These are phyloP conservation scores for Arrhopalites spinosus DNA, from an alignment of 2,888 invertebrate genomes.

Conservation along the genomic window DNA sequence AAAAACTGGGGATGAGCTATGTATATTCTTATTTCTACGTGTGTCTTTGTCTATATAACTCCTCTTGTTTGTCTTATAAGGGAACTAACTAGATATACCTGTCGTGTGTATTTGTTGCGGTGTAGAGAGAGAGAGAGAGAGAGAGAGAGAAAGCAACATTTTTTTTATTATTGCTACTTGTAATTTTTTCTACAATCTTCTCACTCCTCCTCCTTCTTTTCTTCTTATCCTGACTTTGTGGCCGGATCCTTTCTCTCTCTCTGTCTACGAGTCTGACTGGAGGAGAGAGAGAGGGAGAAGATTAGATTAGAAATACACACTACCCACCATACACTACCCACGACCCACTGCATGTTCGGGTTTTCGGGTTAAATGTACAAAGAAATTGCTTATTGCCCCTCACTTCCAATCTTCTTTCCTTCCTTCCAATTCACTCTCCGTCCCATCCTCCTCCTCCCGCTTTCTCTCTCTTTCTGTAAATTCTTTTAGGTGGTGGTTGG, in stretches of 20 bases:
- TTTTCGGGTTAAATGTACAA: conserved; percentile 2
- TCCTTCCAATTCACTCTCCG: neutral
- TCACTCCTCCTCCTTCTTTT: neutral
- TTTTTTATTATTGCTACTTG: no score
- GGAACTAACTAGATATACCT: neutral
- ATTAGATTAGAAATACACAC: conserved; percentile 1
- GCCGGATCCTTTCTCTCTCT: neutral
- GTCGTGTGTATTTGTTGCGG: neutral
- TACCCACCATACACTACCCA: no score
- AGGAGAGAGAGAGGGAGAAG: neutral
- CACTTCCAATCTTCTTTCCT: neutral
- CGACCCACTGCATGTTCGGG: neutral
- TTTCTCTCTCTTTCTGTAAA: neutral
- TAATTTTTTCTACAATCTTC: neutral
- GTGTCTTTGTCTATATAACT: neutral
- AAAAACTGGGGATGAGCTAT: neutral
- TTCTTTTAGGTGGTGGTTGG: neutral
- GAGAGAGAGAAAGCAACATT: neutral
- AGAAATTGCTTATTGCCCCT: neutral
- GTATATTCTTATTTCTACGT: neutral
- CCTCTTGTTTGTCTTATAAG: neutral
- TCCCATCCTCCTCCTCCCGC: neutral
- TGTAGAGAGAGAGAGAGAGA: neutral
- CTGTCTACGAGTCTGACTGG: neutral
- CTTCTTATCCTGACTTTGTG: neutral